Conservation (phyloP, 2,888 invertebrate species). For the Branchipolynoe longqiensis region DNA sequence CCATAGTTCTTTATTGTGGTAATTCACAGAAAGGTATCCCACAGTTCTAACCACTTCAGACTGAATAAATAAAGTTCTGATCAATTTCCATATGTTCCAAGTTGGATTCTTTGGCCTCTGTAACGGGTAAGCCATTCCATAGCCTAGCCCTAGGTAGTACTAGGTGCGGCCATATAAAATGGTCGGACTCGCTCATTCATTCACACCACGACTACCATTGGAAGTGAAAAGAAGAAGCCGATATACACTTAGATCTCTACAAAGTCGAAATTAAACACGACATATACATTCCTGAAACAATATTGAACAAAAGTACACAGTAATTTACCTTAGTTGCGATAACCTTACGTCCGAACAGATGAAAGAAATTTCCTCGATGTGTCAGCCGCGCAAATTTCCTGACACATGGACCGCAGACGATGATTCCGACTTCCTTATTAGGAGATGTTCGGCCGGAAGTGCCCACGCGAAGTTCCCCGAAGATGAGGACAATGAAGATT, state of each 20-base stretch:
- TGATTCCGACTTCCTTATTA: conserved; percentile 43
- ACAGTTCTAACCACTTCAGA: too few relatives aligned
- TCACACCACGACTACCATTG: too few relatives aligned
- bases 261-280: neutral
- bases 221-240: conserved; percentile 38
- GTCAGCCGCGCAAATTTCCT: conserved; percentile 48
- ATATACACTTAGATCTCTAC: neutral
- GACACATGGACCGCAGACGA: conserved; percentile 31
- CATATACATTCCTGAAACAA: neutral
- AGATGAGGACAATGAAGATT: neutral
- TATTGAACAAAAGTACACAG: neutral
- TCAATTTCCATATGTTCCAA: too few relatives aligned
- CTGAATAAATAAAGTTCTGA: too few relatives aligned
- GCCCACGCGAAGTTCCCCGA: conserved; percentile 15
- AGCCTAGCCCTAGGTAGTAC: too few relatives aligned
- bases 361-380: neutral
- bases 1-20: too few relatives aligned
- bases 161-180: too few relatives aligned
- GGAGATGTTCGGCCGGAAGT: conserved; percentile 38
- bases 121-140: too few relatives aligned
- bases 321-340: conserved; percentile 15
- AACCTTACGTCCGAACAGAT: neutral
- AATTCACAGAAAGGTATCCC: too few relatives aligned
- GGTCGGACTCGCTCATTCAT: conserved; percentile 14
- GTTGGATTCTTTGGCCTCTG: too few relatives aligned